Conservation (phyloP, 1,140 invertebrate genomes). For the Meloidogyne exigua region DNA sequence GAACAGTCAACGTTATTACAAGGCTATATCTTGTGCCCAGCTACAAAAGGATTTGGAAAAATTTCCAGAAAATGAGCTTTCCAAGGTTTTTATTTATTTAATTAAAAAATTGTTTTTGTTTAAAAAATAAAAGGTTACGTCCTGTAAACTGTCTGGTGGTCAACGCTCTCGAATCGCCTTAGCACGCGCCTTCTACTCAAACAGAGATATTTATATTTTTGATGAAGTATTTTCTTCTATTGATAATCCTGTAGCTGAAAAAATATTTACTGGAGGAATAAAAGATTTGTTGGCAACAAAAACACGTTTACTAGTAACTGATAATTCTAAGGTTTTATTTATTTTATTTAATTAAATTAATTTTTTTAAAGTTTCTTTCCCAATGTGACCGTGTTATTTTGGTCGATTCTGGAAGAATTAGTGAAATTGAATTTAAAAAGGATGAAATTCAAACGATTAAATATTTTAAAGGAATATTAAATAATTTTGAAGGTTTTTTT, state of each 20-base stretch:
- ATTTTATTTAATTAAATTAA: neutral
- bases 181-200: slow-evolving; percentile 68
- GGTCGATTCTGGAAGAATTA: slow-evolving; percentile 66
- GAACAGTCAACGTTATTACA: slow-evolving; percentile 67
- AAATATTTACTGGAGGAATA: slow-evolving; percentile 71
- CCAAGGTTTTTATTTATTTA: slow-evolving; percentile 66
- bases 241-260: slow-evolving; percentile 66
- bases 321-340: slow-evolving; percentile 49
- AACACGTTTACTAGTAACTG: slow-evolving; percentile 58
- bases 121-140: slow-evolving; percentile 7
- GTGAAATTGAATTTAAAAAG: slow-evolving; percentile 21
- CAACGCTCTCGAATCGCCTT: slow-evolving; percentile 78
- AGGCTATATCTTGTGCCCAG: slow-evolving; percentile 63
- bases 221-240: slow-evolving; percentile 74
- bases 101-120: no score
- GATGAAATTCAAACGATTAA: neutral
- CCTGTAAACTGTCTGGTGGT: slow-evolving; percentile 72
- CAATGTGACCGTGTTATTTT: slow-evolving; percentile 68
- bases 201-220: slow-evolving; percentile 73
- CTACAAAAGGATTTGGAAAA: slow-evolving; percentile 67
- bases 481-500: no score
- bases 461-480: no score
- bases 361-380: slow-evolving; percentile 64
- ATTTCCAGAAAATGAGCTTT: slow-evolving; percentile 71
- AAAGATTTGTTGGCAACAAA: slow-evolving; percentile 50